Evolutionary conservation across 2,888 invertebrate genomes (phyloP).

Genomic region (Bombyx huttoni): DNA sequence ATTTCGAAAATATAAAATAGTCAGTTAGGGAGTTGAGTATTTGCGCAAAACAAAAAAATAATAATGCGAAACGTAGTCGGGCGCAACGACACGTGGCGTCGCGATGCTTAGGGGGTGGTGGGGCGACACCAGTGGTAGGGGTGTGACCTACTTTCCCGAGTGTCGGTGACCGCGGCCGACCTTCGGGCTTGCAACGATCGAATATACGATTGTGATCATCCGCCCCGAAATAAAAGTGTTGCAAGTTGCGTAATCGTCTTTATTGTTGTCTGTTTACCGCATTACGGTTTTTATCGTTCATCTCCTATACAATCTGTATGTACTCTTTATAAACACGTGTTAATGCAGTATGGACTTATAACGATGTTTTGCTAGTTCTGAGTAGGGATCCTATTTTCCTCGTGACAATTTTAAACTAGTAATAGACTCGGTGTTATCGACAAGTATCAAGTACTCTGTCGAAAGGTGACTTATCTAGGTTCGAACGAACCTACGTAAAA

Average conservation of each 20-base stretch:
- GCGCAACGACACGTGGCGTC: slow-evolving; percentile 34
- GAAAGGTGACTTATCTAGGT: slow-evolving; percentile 40
- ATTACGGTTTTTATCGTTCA: not conserved
- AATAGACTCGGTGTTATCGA: slow-evolving; percentile 5
- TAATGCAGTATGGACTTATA: not conserved
- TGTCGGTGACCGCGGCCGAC: slow-evolving; percentile 65
- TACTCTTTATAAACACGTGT: not conserved
- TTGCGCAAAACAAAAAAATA: not conserved
- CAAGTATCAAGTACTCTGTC: slow-evolving; percentile 26
- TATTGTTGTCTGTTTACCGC: slow-evolving; percentile 24
- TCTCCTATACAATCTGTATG: not conserved
- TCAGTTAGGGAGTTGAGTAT: no score
- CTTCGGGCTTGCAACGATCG: slow-evolving; percentile 58
- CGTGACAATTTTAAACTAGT: not conserved
- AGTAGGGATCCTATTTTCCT: not conserved
- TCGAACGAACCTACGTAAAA: slow-evolving; percentile 45
- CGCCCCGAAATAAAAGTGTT: slow-evolving; percentile 39
- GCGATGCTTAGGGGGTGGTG: slow-evolving; percentile 6
- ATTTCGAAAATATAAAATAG: no score
- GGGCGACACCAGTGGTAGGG: slow-evolving; percentile 22
- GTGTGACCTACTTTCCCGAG: slow-evolving; percentile 52
- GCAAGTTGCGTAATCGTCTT: slow-evolving; percentile 38
- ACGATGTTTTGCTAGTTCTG: not conserved
- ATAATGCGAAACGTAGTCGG: slow-evolving; percentile 4
- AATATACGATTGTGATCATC: slow-evolving; percentile 32